phyloP scores from a whole-genome alignment of 2,113 vertebrate genomes.

The Chloebia gouldiae region DNA sequence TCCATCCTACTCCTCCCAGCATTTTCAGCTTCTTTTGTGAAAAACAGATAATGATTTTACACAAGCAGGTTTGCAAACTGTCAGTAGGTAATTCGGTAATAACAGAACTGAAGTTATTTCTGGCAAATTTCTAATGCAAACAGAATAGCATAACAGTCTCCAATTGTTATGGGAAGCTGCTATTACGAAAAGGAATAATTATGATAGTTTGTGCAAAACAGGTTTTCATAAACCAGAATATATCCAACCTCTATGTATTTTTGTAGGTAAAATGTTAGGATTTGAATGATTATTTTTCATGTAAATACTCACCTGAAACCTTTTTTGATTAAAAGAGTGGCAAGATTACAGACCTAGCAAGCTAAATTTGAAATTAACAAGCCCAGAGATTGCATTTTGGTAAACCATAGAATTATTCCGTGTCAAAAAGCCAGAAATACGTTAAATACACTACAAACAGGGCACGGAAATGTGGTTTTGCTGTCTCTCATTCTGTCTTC shows the following conservation, averaged over 20 bases:
- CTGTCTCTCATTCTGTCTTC: constrained; percentile 56
- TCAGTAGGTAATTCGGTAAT: constrained; percentile 8
- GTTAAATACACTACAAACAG: neutral
- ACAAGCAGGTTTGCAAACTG: constrained; percentile 9
- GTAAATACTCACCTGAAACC: constrained; percentile 1
- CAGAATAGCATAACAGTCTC: neutral
- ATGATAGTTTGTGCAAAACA: neutral
- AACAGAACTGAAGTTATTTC: too few species aligned
- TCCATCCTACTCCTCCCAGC: neutral
- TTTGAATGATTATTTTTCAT: constrained; percentile 15
- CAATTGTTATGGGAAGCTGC: constrained; percentile 45
- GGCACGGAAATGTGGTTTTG: constrained; percentile 64
- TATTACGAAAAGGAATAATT: constrained; percentile 36
- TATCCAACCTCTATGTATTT: neutral
- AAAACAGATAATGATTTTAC: constrained; percentile 15
- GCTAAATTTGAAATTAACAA: constrained; percentile 65
- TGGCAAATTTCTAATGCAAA: constrained; percentile 49
- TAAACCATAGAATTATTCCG: constrained; percentile 67
- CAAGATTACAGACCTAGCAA: constrained; percentile 21
- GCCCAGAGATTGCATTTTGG: constrained; percentile 62
- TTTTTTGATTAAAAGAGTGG: constrained; percentile 28
- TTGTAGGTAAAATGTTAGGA: neutral
- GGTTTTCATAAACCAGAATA: neutral
- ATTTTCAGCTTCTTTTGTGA: neutral
- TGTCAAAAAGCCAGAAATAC: constrained; percentile 65